These are phyloP conservation scores for Chirona hameri DNA, from an alignment of 2,888 invertebrate genomes.

Conservation along the genomic window DNA sequence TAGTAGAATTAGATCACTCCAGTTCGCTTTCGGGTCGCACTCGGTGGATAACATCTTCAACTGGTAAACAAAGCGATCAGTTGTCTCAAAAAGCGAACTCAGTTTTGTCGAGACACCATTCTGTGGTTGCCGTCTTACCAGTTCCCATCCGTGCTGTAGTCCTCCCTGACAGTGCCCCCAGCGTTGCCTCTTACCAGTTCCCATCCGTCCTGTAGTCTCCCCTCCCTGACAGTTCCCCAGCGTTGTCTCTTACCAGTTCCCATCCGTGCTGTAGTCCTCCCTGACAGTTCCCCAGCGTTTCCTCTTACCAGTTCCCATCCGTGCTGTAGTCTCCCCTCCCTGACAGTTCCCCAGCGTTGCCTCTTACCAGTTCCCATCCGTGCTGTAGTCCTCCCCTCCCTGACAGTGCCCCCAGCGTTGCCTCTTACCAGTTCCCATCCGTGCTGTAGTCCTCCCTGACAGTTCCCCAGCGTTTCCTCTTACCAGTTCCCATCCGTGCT, in stretches of 20 bases:
- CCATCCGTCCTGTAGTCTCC: conserved; percentile 46
- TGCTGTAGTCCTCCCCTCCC: conserved; percentile 48
- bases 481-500: conserved; percentile 44
- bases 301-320: conserved; percentile 45
- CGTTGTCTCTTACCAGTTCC: conserved; percentile 44
- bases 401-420: conserved; percentile 49
- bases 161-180: too few species aligned
- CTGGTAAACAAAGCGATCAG: too few species aligned
- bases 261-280: conserved; percentile 47
- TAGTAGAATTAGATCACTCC: too few species aligned
- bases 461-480: conserved; percentile 49
- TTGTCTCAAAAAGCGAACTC: too few species aligned
- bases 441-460: conserved; percentile 47
- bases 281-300: conserved; percentile 48
- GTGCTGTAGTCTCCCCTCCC: conserved; percentile 48
- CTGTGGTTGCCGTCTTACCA: too few species aligned
- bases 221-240: conserved; percentile 50
- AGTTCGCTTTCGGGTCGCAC: too few species aligned
- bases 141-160: too few species aligned
- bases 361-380: conserved; percentile 42
- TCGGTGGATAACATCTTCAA: too few species aligned
- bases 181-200: conserved; percentile 24
- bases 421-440: conserved; percentile 42
- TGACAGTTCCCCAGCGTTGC: conserved; percentile 50
- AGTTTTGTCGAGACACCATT: too few species aligned